Evolutionary conservation across 1,140 invertebrate genomes (phyloP), one percentile per base, ranked within the genome.

Genomic region (Homarus americanus): DNA sequence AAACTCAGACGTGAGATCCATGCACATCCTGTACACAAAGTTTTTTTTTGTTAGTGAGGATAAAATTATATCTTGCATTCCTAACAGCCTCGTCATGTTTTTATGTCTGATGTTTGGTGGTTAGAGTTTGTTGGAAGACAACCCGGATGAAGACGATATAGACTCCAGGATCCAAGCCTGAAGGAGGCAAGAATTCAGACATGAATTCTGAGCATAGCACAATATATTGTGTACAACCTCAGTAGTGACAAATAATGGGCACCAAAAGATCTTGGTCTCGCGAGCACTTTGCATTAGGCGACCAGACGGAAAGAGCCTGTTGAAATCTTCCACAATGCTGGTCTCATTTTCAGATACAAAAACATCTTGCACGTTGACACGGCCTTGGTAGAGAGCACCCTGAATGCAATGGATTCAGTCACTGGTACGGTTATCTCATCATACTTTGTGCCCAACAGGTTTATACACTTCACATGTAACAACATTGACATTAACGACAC

Each of bases 401-500:
- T 36, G 40, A 79, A 36, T 9, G 40, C 32, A 17, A 36, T 41
- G 17, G 32, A 75, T 75, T 12, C 32, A 24, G 17, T 12, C 10
- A 75, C 17, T 75, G 76, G 76, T 10, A 15, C 76, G 17, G 34
- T 79, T 9, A 36, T 79, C 34, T 36, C 76, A 12, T 15, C 10
- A 36, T 34, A 79, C 28, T 32, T 79, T 10, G 76, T 79, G 34
- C 15, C 15, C 9, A 32, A 36, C 7, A 9, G 76, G 12, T 79
- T 79, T 79, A 36, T 79, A 7, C 40, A 79, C 38, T 41, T 79
- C 28, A 34, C 76, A 12, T 10, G 10, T 40, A 36, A 79, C 76
- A 79, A 79, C 28, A 41, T 36, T 15, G 76, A 79, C 40, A 79
- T 79, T 36, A 79, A 79, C 28, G 76, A 79, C 34, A 34, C 32